Evolutionary conservation across 37 sponge, comb jelly and placozoan species (phyloP), one percentile per base, ranked within the genome.

Genomic region (Chondrosia reniformis): DNA sequence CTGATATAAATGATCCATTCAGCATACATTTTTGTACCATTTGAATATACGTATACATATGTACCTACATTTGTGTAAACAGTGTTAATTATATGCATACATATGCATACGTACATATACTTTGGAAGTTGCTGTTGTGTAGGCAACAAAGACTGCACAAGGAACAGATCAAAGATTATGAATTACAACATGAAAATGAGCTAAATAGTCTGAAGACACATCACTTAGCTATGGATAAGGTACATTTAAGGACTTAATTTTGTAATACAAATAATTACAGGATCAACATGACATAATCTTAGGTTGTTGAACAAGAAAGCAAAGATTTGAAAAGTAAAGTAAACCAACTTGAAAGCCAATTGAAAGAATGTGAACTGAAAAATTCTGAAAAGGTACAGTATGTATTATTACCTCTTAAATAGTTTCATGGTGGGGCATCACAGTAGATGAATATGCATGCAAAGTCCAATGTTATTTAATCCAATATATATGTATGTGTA

Each of bases 311-410:
- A 39, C 72, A 69, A 9, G 72, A 69, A 39, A 24, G 44, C 10
- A 44, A 69, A 13, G 24, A 25, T 39, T 41, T 44, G 22, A 41
- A 69, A 25, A 69, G 42, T 24, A 24, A 41, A 69, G 37, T 69
- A 1, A 36, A 44, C 31, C 39, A 69, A 39, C 72, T 69, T 36
- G 72, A 69, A 25, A 25, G 24, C 2, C 31, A 69, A 25, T 44
- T 69, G 43, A 21, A 69, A 39, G 72, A 69, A 69, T 31, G n/a
- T 17, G 4, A 39, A 6, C 72, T 69, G 41, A 41, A 69, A 6
- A 41, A 38, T 2, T 69, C 72, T 43, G 72, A 69, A 69, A 69
- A 40, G 72, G 72, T 69, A 6, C 58, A 6, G 3, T 2, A 28
- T 8, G n/a, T n/a, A n/a, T n/a, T n/a, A n/a, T n/a, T n/a, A n/a